phyloP scores from a whole-genome alignment of 2,113 vertebrate genomes.

The Eudyptes chrysolophus region DNA sequence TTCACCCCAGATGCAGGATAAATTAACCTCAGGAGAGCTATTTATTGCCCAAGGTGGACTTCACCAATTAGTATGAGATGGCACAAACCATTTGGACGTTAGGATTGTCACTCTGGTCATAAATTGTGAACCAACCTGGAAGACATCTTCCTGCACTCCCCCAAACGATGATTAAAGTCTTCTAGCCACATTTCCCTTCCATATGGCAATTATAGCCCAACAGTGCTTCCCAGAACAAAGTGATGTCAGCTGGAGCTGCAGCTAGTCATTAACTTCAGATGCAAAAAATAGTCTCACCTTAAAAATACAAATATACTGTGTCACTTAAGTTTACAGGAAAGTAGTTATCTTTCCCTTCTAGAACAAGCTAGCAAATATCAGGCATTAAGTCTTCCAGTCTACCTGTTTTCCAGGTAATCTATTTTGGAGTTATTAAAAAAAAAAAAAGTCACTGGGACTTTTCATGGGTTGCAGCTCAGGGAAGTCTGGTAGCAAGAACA shows the following conservation, averaged over 20 bases:
- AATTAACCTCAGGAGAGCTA: constrained; percentile 31
- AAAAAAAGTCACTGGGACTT: background rate
- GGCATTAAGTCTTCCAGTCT: background rate
- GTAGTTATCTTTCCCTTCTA: background rate
- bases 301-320: background rate
- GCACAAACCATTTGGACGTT: background rate
- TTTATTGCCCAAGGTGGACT: background rate
- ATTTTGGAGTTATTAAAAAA: background rate
- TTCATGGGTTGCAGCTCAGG: background rate
- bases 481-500: background rate
- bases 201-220: constrained; percentile 13
- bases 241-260: background rate
- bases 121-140: background rate
- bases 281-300: constrained; percentile 11
- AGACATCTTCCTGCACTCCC: background rate
- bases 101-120: background rate
- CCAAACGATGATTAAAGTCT: background rate
- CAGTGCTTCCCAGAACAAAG: background rate
- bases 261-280: background rate
- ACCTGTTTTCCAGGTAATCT: background rate
- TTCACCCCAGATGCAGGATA: background rate
- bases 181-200: background rate
- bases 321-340: background rate
- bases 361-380: background rate
- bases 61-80: background rate